Base-by-base conservation (phyloP, 2,888 invertebrate genomes). In the Polyommatus icarus region DNA sequence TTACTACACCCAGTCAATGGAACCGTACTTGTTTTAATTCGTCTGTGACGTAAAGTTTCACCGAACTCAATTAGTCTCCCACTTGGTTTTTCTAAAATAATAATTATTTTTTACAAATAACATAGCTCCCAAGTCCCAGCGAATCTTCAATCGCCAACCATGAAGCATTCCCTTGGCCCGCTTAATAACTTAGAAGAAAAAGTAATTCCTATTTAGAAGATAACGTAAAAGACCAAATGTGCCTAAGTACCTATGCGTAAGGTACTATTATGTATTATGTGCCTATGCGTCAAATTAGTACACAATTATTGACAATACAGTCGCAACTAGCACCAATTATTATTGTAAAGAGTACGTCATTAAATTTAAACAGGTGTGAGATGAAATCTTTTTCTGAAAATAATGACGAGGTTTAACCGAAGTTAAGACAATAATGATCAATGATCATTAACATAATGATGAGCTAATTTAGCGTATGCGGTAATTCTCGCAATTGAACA, bases 1-100 rank as follows among this genome's bases (percentile, higher is more conserved):
- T 81, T 82, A 82, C 83, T 81, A 77, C 82, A 77, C 36, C 76
- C 82, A 81, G 81, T 80, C 84, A 85, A 81, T 84, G 85, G 84
- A 87, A 87, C 84, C 78, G 79, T 57, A 77, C 59, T 78, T 72
- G 73, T 77, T 80, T 20, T n/a, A 73, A 46, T 36, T 67, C n/a
- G 71, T 5, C 10, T 54, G 77, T 72, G 29, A 46, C 71, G n/a
- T 77, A 36, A 46, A 20, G 46, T 15, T 46, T 10, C 15, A 15
- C 15, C 67, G 61, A 67, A 29, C 29, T 67, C 24, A 67, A 67
- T 67, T 15, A 67, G 29, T 32, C 24, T 1, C 4, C 12, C 2
- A n/a, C 32, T 67, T 32, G 29, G 0, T 15, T 67, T 67, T 67
- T 67, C 61, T 18, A 54, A 18, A 54, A 54, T 54, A 12, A 46